These are phyloP conservation scores for Psix sp. DNA, from an alignment of 1,140 invertebrate genomes.

Conservation along the genomic window DNA sequence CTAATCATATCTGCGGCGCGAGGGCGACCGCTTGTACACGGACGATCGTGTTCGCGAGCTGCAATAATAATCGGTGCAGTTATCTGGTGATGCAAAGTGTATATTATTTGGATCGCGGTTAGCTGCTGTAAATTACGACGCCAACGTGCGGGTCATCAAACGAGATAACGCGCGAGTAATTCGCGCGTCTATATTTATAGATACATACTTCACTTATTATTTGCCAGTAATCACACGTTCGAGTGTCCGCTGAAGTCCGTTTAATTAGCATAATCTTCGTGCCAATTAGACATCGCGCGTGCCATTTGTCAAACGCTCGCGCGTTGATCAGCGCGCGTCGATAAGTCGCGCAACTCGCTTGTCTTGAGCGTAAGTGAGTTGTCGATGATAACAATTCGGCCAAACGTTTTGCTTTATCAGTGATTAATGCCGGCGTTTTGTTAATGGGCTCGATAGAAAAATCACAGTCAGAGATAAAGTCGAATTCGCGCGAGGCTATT, in stretches of 20 bases:
- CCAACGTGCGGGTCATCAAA: constrained; percentile 40
- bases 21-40: constrained; percentile 20
- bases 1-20: constrained; percentile 13
- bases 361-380: constrained; percentile 20
- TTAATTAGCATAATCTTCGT: constrained; percentile 11
- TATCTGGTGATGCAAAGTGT: constrained; percentile 38
- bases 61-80: constrained; percentile 36
- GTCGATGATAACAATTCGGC: constrained; percentile 20
- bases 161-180: constrained; percentile 37
- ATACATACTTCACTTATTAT: constrained; percentile 42
- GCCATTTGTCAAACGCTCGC: background rate
- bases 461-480: constrained; percentile 27
- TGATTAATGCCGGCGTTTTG: constrained; percentile 43
- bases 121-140: constrained; percentile 52
- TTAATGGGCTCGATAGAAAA: constrained; percentile 47
- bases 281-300: background rate
- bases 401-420: constrained; percentile 18
- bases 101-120: constrained; percentile 45
- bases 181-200: constrained; percentile 1
- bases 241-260: background rate
- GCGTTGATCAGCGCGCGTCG: background rate
- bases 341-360: constrained; percentile 5
- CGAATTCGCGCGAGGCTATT: constrained; percentile 21
- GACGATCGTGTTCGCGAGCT: constrained; percentile 33
- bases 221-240: constrained; percentile 11